These are phyloP conservation scores for Chaetorhynchus papuensis DNA, from an alignment of 2,113 vertebrate genomes.

Conservation along the genomic window DNA sequence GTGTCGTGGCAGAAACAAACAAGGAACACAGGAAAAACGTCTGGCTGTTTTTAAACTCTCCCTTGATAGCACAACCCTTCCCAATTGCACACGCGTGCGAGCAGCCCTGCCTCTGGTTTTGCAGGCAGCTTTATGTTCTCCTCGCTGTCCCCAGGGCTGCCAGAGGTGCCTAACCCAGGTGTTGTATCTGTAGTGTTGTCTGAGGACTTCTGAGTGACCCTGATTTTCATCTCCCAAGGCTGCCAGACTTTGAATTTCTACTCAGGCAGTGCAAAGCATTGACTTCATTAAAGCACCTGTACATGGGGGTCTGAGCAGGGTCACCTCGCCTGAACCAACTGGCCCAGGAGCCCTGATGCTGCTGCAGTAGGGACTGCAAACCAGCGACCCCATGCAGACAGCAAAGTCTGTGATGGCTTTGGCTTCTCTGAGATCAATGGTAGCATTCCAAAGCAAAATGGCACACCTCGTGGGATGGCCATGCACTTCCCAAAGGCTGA, in stretches of 20 bases:
- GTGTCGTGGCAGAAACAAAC: neutral
- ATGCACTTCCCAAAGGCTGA: neutral
- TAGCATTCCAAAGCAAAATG: neutral
- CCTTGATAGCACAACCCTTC: neutral
- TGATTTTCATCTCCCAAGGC: neutral
- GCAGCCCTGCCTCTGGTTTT: neutral
- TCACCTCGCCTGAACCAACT: accelerated
- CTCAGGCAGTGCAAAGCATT: neutral
- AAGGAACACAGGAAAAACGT: neutral
- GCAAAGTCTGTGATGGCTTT: neutral
- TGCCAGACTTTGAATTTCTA: neutral
- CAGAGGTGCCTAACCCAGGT: neutral
- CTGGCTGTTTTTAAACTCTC: neutral
- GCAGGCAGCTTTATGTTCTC: neutral
- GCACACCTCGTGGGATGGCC: accelerated
- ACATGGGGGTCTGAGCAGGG: neutral
- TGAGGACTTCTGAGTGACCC: neutral
- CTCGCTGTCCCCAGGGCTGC: neutral
- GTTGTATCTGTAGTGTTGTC: neutral
- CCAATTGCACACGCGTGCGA: neutral
- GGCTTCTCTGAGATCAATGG: neutral
- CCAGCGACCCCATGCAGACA: accelerated
- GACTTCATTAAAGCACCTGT: neutral
- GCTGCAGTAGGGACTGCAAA: neutral
- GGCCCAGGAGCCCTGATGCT: accelerated